These are phyloP conservation scores for Serranochromis macrocephalus DNA, from an alignment of 2,113 vertebrate species.

Conservation along the genomic window DNA sequence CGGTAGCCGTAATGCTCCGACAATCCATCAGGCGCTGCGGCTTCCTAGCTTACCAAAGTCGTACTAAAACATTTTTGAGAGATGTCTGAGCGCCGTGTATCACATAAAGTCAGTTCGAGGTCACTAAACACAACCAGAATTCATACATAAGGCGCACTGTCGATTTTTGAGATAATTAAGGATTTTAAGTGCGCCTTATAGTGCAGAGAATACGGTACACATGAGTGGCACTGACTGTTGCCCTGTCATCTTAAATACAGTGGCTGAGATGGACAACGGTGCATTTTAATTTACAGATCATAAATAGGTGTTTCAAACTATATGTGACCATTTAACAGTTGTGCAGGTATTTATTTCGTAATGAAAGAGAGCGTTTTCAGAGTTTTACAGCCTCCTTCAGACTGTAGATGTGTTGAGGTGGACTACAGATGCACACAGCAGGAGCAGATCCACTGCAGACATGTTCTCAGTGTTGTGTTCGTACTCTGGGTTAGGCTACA, in stretches of 20 bases:
- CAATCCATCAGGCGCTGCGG: fast-evolving
- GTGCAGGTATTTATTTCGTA: background rate
- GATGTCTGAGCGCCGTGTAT: fast-evolving
- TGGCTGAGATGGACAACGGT: background rate
- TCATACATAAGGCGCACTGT: background rate
- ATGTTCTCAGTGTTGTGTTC: background rate
- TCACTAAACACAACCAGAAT: fast-evolving
- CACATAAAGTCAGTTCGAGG: fast-evolving
- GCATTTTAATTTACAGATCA: background rate
- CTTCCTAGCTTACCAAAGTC: fast-evolving
- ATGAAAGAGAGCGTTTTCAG: background rate
- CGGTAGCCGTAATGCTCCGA: fast-evolving
- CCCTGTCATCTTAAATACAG: background rate
- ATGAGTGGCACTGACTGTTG: background rate
- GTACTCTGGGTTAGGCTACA: background rate
- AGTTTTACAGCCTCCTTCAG: background rate
- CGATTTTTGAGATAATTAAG: background rate
- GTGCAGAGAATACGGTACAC: background rate
- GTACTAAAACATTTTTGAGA: background rate
- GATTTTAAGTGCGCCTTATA: background rate
- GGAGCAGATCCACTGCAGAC: background rate
- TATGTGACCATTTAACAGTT: background rate
- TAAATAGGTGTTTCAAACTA: background rate
- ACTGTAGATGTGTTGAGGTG: background rate
- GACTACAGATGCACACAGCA: background rate